Evolutionary conservation across 2,888 invertebrate genomes (phyloP).

Genomic region (Dasypogon diadema): DNA sequence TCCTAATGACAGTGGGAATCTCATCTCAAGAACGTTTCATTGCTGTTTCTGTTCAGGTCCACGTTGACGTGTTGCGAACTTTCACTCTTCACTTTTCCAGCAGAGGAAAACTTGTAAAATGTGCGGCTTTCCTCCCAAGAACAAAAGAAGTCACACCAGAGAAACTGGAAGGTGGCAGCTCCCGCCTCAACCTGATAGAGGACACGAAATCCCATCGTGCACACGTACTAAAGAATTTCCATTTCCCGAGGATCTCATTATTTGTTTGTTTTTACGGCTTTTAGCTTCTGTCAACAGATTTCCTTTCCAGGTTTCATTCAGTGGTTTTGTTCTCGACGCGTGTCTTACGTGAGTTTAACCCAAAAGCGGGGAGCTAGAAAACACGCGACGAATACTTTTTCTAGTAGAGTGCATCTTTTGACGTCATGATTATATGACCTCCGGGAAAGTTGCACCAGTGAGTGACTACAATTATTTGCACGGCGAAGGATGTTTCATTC

Average conservation of each 20-base stretch:
- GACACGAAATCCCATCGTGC: not conserved
- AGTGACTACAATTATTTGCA: slow-evolving; percentile 44
- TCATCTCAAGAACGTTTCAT: slow-evolving; percentile 19
- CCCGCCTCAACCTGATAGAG: not conserved
- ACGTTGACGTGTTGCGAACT: slow-evolving; percentile 25
- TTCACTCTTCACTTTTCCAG: not conserved
- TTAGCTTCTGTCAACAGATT: not conserved
- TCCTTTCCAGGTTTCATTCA: not conserved
- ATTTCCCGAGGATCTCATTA: slow-evolving; percentile 41
- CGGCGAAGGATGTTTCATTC: slow-evolving; percentile 45
- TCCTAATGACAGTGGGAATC: slow-evolving; percentile 46
- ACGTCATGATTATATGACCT: slow-evolving; percentile 35
- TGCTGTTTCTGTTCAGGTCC: slow-evolving; percentile 1
- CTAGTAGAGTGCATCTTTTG: slow-evolving; percentile 31
- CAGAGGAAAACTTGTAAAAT: slow-evolving; percentile 5
- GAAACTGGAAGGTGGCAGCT: slow-evolving; percentile 16
- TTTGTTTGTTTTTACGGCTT: slow-evolving; percentile 35
- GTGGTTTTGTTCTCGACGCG: slow-evolving; percentile 30
- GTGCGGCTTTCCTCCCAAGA: not conserved
- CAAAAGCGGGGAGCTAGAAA: not conserved
- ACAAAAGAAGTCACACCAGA: not conserved
- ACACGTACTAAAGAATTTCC: slow-evolving; percentile 8
- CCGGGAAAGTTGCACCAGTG: slow-evolving; percentile 15
- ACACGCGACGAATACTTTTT: slow-evolving; percentile 24
- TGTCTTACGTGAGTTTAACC: slow-evolving; percentile 46